Evolutionary conservation across 1,140 invertebrate species (phyloP).

Genomic region (Cecropterus lyciades): DNA sequence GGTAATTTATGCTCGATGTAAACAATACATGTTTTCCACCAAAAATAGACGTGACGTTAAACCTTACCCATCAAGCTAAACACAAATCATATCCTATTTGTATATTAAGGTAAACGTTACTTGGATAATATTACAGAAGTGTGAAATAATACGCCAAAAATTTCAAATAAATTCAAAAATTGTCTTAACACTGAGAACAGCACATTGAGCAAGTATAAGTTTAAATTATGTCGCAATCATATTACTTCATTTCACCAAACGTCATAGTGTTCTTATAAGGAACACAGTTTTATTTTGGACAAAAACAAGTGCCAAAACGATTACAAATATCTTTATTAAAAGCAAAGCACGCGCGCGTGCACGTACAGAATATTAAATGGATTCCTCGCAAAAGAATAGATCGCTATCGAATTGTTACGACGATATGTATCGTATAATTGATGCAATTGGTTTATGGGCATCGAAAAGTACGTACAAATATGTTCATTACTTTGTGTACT

Average conservation of each 20-base stretch:
- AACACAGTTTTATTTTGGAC: conserved; percentile 46
- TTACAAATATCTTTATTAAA: conserved; percentile 55
- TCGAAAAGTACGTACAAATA: conserved; percentile 16
- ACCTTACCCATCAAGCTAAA: neutral
- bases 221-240: conserved; percentile 20
- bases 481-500: neutral
- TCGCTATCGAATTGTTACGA: conserved; percentile 34
- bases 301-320: conserved; percentile 46
- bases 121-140: neutral
- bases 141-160: neutral
- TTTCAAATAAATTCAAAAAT: neutral
- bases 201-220: conserved; percentile 6
- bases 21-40: no score
- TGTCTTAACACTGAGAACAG: neutral
- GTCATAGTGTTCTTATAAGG: conserved; percentile 45
- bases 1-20: no score
- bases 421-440: conserved; percentile 19
- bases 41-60: no score
- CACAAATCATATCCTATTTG: neutral
- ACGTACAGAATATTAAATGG: conserved; percentile 50
- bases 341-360: conserved; percentile 40
- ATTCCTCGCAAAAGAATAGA: conserved; percentile 41
- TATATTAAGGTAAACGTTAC: neutral
- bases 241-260: conserved; percentile 11
- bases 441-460: conserved; percentile 25